Evolutionary conservation across 2,888 invertebrate species (phyloP).

Genomic region (Chrysina gloriosa): DNA sequence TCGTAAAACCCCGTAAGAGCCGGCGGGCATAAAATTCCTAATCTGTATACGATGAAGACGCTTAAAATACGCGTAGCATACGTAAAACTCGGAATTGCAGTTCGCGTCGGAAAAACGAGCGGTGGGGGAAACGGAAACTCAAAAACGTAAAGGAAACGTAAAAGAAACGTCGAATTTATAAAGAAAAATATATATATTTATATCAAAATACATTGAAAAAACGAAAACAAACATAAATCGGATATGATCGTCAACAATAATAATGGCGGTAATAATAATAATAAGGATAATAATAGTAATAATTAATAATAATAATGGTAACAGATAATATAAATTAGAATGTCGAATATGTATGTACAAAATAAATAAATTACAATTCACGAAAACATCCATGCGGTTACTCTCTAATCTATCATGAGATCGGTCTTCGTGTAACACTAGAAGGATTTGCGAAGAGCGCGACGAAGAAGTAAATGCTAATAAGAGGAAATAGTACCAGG

Average conservation of each 20-base stretch:
- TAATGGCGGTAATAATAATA: background rate
- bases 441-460: background rate
- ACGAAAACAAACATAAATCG: background rate
- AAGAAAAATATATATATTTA: constrained; percentile 19
- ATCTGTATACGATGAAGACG: too few relatives aligned
- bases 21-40: too few relatives aligned
- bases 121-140: background rate
- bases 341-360: background rate
- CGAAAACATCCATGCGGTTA: background rate
- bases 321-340: constrained; percentile 8
- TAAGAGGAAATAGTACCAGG: too few relatives aligned
- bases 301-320: constrained; percentile 2
- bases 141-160: background rate
- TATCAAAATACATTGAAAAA: constrained; percentile 18
- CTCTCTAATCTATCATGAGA: constrained; percentile 6
- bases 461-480: background rate
- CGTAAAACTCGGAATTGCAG: background rate
- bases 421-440: constrained; percentile 14
- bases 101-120: background rate
- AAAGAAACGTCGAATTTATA: background rate
- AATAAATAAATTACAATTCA: background rate
- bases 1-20: too few relatives aligned
- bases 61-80: too few relatives aligned
- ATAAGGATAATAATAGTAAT: background rate
- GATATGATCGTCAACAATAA: background rate